Conservation (phyloP, 2,797 vertebrate genomes). For the Pachyuromys duprasi region DNA sequence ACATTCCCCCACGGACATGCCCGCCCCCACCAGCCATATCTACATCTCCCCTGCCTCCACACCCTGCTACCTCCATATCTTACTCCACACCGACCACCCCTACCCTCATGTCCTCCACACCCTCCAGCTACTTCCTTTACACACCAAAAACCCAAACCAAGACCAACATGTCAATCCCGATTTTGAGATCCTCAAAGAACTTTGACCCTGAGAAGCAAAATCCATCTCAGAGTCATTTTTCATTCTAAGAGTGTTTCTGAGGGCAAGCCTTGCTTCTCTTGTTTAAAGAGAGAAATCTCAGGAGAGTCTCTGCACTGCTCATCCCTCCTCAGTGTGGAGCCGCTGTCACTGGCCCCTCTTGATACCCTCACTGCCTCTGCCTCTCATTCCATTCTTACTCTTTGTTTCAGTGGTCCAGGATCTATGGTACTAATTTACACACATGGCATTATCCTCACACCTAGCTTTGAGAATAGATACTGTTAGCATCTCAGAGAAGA, state of each 20-base stretch:
- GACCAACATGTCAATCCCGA: not conserved
- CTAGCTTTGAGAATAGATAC: not conserved
- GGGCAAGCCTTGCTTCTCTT: not conserved
- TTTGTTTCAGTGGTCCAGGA: not conserved
- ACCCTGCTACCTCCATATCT: not conserved
- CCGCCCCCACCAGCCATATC: not conserved
- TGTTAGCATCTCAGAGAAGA: not conserved
- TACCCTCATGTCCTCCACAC: not conserved
- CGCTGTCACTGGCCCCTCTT: not conserved
- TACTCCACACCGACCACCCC: not conserved
- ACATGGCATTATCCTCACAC: not conserved
- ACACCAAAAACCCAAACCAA: not conserved
- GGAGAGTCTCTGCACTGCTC: not conserved
- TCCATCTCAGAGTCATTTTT: not conserved
- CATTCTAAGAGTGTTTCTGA: not conserved
- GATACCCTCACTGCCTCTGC: too few species aligned
- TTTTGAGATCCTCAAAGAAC: slow-evolving; percentile 31
- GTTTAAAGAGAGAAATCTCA: not conserved
- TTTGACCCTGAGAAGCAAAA: slow-evolving; percentile 19
- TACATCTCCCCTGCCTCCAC: not conserved
- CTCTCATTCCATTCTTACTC: not conserved
- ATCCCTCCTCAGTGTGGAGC: not conserved
- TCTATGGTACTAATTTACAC: not conserved
- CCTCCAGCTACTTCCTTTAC: not conserved
- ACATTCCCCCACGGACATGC: too few species aligned